Percentiles rank a stretch among this genome's conserved stretches.
Evolutionary conservation across 2,888 invertebrate species (phyloP).

Genomic region (Sinelater perroti): DNA sequence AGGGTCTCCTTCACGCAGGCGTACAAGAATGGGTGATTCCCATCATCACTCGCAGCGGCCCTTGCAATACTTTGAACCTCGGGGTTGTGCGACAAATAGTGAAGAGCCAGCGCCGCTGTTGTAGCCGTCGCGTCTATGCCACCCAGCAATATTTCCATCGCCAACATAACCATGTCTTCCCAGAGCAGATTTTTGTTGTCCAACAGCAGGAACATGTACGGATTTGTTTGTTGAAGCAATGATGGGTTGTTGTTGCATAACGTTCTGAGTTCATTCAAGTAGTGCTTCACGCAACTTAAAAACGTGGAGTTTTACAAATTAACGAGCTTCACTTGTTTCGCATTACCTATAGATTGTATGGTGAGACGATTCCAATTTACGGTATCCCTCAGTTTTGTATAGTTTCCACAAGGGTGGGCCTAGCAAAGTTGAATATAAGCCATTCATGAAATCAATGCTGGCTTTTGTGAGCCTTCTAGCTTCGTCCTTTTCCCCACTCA

Average conservation of each 20-base stretch:
- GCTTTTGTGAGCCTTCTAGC: conserved; percentile 59
- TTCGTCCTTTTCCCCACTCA: conserved; percentile 49
- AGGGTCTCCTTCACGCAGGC: conserved; percentile 78
- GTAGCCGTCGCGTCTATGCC: conserved; percentile 68
- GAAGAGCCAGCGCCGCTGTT: conserved; percentile 61
- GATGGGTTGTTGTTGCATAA: conserved; percentile 41
- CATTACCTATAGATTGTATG: conserved; percentile 59
- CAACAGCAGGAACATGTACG: conserved; percentile 56
- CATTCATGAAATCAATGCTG: conserved; percentile 62
- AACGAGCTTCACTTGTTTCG: too few species aligned
- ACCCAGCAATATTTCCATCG: conserved; percentile 66
- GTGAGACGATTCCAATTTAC: conserved; percentile 62
- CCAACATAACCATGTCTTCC: conserved; percentile 63
- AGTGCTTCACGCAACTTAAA: conserved; percentile 45
- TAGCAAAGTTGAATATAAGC: conserved; percentile 62
- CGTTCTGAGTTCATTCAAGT: conserved; percentile 41
- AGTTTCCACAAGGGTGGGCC: conserved; percentile 63
- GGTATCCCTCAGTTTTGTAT: conserved; percentile 62
- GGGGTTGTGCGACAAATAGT: conserved; percentile 68
- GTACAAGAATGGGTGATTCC: conserved; percentile 68
- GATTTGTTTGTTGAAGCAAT: conserved; percentile 45
- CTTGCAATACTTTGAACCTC: conserved; percentile 71
- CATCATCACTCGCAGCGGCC: conserved; percentile 65
- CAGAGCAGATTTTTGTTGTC: conserved; percentile 56
- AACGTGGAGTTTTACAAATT: too few species aligned